Conservation (phyloP, 2,797 vertebrate species). For the Chelmon rostratus region DNA sequence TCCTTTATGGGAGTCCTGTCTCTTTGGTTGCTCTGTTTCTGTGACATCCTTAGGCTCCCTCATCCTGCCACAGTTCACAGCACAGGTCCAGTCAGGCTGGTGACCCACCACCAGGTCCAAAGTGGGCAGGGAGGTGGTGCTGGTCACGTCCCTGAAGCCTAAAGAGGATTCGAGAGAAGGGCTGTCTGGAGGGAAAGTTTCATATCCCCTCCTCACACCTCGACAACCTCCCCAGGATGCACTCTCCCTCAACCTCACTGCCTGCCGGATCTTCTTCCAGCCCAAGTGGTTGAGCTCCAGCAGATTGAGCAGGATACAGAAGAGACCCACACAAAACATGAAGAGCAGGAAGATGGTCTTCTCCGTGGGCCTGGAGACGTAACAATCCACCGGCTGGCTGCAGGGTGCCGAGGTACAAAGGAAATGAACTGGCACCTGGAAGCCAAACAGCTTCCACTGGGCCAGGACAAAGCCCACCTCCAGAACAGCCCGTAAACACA, state of each 20-base stretch:
- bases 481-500: slow-evolving; percentile 89
- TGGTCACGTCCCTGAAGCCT: slow-evolving; percentile 76
- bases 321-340: slow-evolving; percentile 95
- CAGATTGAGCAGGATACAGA: slow-evolving; percentile 93
- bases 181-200: slow-evolving; percentile 74
- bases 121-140: slow-evolving; percentile 81
- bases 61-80: slow-evolving; percentile 64
- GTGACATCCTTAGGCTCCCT: slow-evolving; percentile 39
- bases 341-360: slow-evolving; percentile 97
- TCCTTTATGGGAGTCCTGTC: slow-evolving; percentile 47
- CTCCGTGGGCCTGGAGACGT: slow-evolving; percentile 95
- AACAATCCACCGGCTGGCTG: slow-evolving; percentile 95
- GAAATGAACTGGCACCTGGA: slow-evolving; percentile 90
- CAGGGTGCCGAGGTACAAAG: slow-evolving; percentile 90
- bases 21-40: slow-evolving; percentile 38
- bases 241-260: slow-evolving; percentile 46
- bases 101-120: slow-evolving; percentile 83
- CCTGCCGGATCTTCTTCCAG: slow-evolving; percentile 86
- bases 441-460: slow-evolving; percentile 95
- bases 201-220: slow-evolving; percentile 61
- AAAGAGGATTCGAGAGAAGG: slow-evolving; percentile 68
- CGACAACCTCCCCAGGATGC: slow-evolving; percentile 54
- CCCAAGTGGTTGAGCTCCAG: slow-evolving; percentile 96
- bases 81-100: slow-evolving; percentile 80
- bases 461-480: slow-evolving; percentile 93